Conservation (phyloP, 2,797 vertebrate species). For the Naso thynnoides region DNA sequence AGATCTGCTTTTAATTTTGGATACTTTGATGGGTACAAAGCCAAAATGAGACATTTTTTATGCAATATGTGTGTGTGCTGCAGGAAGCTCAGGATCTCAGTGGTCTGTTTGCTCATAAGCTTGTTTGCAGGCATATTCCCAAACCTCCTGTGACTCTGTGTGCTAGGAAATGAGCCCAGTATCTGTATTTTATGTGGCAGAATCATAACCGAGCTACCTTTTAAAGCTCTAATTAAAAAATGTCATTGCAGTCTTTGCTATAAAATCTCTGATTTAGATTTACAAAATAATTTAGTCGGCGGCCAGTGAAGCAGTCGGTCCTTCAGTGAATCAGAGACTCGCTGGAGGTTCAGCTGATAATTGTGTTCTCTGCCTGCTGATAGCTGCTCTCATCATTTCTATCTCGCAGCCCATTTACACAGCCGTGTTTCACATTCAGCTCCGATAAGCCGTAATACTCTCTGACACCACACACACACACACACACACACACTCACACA, state of each 20-base stretch:
- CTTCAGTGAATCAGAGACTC: constrained; percentile 7
- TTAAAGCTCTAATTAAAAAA: neutral
- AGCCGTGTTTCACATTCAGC: constrained; percentile 51
- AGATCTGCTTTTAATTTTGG: neutral
- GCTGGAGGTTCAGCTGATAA: constrained; percentile 40
- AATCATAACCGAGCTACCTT: neutral
- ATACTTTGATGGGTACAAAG: too few species aligned
- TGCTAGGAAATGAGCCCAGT: too few species aligned
- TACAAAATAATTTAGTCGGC: neutral
- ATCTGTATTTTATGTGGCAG: neutral
- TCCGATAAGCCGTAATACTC: constrained; percentile 52
- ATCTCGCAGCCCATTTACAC: constrained; percentile 58
- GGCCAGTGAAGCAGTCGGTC: neutral
- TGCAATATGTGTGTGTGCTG: too few species aligned
- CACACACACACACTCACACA: constrained; percentile 5
- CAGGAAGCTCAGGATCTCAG: too few species aligned
- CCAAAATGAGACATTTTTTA: neutral
- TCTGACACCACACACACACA: constrained; percentile 19
- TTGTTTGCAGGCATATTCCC: neutral
- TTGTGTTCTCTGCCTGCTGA: constrained; percentile 50
- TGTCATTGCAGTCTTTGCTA: neutral
- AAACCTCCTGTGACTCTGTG: too few species aligned
- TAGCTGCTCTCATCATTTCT: constrained; percentile 55
- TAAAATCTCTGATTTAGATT: neutral
- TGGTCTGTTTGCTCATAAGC: neutral